These are phyloP conservation scores for Aplodontia rufa DNA, from an alignment of 2,113 vertebrate species.

Conservation along the genomic window DNA sequence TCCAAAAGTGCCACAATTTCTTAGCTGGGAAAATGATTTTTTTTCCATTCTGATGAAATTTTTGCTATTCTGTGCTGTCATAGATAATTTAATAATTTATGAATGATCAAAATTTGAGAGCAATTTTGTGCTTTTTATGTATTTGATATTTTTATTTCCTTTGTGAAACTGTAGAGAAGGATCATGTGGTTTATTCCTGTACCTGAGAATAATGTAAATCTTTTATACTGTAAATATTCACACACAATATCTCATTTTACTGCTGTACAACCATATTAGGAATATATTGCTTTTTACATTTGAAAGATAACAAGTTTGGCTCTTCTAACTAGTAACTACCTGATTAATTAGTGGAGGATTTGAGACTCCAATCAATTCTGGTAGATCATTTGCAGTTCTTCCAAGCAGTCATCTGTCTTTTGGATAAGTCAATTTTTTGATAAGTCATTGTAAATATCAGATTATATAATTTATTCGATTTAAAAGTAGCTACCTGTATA, in stretches of 20 bases:
- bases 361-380: neutral
- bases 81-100: too few relatives aligned
- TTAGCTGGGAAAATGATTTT: neutral
- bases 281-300: neutral
- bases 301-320: neutral
- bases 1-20: too few relatives aligned
- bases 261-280: neutral
- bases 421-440: too few relatives aligned
- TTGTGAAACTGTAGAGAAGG: neutral
- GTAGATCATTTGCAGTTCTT: neutral
- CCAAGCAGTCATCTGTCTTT: too few relatives aligned
- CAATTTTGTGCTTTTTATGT: neutral
- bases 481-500: neutral
- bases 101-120: too few relatives aligned
- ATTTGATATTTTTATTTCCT: neutral
- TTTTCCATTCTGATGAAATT: neutral
- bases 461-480: neutral
- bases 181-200: neutral
- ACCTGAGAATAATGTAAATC: neutral
- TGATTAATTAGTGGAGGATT: neutral
- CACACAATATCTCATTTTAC: neutral
- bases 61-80: neutral
- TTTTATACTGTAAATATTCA: neutral
- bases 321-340: neutral
- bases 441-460: neutral